Conservation (phyloP, 2,797 vertebrate species). For the Salarias fasciatus region DNA sequence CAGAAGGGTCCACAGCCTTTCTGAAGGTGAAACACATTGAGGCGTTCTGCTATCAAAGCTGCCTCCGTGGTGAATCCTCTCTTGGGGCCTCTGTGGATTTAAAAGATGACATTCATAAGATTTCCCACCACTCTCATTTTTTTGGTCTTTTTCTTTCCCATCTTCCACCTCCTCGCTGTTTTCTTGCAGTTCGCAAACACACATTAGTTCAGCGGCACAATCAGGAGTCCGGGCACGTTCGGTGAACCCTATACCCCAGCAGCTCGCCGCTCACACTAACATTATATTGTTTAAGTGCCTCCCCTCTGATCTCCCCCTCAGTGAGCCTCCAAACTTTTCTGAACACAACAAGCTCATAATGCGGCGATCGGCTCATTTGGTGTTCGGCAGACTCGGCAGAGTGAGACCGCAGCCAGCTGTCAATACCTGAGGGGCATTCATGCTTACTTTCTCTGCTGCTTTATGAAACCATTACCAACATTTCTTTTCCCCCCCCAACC, state of each 20-base stretch:
- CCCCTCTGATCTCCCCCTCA: constrained; percentile 36
- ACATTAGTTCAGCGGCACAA: neutral
- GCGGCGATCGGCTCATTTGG: constrained; percentile 10
- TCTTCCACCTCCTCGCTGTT: neutral
- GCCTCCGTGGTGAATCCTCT: too few relatives aligned
- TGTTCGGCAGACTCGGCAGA: constrained; percentile 25
- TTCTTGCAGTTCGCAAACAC: neutral
- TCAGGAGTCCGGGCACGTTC: constrained; percentile 25
- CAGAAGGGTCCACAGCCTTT: too few relatives aligned
- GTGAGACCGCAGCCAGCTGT: constrained; percentile 19
- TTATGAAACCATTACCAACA: constrained; percentile 32
- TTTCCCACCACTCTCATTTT: too few relatives aligned
- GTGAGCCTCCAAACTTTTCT: constrained; percentile 12
- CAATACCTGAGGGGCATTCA: constrained; percentile 39
- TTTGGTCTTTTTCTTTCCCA: neutral
- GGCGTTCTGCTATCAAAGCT: too few relatives aligned
- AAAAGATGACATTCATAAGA: too few relatives aligned
- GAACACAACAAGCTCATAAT: constrained; percentile 45
- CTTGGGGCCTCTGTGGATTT: too few relatives aligned
- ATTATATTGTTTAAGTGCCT: constrained; percentile 25
- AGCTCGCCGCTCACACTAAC: constrained; percentile 14
- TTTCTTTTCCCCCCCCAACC: neutral
- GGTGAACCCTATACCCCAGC: constrained; percentile 4
- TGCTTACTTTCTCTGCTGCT: constrained; percentile 21
- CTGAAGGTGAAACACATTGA: too few relatives aligned